A percentile compares a stretch with the other conserved stretches of the same genome.
These are phyloP conservation scores for Xenentodon cancila DNA, from an alignment of 2,797 vertebrate species.

Conservation along the genomic window DNA sequence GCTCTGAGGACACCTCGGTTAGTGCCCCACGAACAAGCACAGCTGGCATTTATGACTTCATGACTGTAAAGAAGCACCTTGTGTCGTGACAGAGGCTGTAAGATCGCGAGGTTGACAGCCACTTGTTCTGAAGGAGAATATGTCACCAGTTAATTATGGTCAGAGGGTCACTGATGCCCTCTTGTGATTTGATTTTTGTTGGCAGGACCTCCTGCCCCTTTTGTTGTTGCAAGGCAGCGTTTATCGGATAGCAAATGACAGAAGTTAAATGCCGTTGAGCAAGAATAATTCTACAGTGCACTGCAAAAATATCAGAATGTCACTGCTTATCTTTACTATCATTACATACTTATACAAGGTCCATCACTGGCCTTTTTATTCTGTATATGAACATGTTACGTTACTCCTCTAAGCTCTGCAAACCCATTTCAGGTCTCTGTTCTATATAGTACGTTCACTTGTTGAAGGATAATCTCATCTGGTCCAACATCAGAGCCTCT, in stretches of 20 bases:
- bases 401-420: conserved; percentile 7
- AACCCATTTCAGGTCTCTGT: conserved; percentile 9
- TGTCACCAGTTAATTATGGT: too few species aligned
- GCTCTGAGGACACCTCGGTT: conserved; percentile 96
- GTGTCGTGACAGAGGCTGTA: conserved; percentile 1
- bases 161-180: background rate
- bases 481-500: conserved; percentile 55
- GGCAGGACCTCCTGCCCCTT: conserved; percentile 1
- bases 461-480: conserved; percentile 67
- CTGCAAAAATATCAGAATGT: conserved; percentile 2
- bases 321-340: conserved; percentile 14
- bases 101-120: background rate
- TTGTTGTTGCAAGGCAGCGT: too few species aligned
- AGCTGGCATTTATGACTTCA: background rate
- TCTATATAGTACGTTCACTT: conserved; percentile 51
- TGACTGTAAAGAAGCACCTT: background rate
- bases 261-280: conserved; percentile 11
- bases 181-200: conserved; percentile 20
- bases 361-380: conserved; percentile 1
- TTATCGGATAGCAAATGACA: conserved; percentile 27
- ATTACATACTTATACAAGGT: background rate
- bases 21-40: conserved; percentile 57
- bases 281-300: conserved; percentile 4
- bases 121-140: background rate
- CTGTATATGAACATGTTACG: conserved; percentile 30